phyloP scores from a whole-genome alignment of 37 sponge, comb jelly and placozoan genomes.

The Beroe ovata region DNA sequence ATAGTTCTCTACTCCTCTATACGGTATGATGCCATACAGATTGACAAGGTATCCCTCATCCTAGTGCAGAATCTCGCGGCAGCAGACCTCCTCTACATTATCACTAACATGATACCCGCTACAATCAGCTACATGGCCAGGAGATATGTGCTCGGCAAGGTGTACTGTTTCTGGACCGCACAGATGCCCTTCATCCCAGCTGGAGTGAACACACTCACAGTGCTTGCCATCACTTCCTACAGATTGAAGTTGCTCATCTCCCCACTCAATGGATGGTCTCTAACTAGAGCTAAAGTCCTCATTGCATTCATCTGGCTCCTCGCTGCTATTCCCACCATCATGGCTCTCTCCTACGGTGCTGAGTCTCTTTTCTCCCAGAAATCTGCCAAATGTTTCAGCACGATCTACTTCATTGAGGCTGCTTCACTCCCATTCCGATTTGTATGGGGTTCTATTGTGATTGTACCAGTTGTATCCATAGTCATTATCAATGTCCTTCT shows the following conservation, averaged over 20 bases:
- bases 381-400: conserved; percentile 27
- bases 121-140: neutral
- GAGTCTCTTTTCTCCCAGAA: neutral
- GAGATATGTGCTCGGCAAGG: neutral
- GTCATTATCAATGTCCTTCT: conserved; percentile 17
- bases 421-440: neutral
- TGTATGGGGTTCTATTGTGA: neutral
- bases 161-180: conserved; percentile 4
- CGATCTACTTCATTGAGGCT: neutral
- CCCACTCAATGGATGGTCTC: neutral
- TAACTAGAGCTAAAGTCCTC: neutral
- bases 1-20: conserved; percentile 66
- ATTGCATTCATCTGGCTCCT: conserved; percentile 4
- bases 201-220: conserved; percentile 24
- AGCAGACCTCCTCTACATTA: conserved; percentile 43
- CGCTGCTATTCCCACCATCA: neutral
- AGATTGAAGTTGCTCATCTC: neutral
- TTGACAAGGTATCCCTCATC: conserved; percentile 7
- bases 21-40: conserved; percentile 39
- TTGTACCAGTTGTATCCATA: conserved; percentile 27
- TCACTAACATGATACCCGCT: conserved; percentile 20
- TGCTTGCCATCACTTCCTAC: conserved; percentile 22
- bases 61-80: conserved; percentile 36
- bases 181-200: neutral
- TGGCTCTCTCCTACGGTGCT: neutral